Conservation (phyloP, 2,797 vertebrate species). For the Notolabrus celidotus region DNA sequence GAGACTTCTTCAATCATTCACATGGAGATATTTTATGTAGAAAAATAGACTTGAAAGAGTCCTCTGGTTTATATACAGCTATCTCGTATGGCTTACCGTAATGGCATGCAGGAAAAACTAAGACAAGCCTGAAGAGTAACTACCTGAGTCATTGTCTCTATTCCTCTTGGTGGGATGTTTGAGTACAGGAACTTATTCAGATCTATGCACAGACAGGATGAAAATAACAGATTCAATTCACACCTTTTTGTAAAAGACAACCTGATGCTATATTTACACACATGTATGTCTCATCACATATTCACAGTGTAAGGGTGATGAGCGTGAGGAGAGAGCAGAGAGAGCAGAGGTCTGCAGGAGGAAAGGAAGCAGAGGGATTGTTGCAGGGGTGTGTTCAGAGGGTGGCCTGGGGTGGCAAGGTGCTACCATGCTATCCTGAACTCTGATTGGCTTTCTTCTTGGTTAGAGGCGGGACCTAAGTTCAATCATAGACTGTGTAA, state of each 20-base stretch:
- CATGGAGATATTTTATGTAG: constrained; percentile 75
- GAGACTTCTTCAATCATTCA: constrained; percentile 60
- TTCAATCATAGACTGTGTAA: neutral
- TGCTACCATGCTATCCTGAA: neutral
- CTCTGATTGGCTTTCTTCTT: neutral
- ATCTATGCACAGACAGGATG: constrained; percentile 56
- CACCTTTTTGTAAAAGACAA: constrained; percentile 53
- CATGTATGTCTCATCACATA: constrained; percentile 60
- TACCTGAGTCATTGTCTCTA: constrained; percentile 86
- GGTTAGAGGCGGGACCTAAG: neutral
- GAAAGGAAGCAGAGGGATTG: constrained; percentile 47
- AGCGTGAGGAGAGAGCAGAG: constrained; percentile 49
- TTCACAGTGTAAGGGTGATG: constrained; percentile 78
- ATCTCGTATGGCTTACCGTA: constrained; percentile 86
- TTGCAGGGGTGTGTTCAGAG: neutral
- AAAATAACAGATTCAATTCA: constrained; percentile 52
- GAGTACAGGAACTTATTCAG: constrained; percentile 64
- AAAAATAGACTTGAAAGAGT: constrained; percentile 87
- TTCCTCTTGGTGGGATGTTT: constrained; percentile 59
- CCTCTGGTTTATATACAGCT: constrained; percentile 81
- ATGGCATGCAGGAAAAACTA: constrained; percentile 85
- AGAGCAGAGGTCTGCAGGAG: constrained; percentile 44
- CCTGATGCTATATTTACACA: constrained; percentile 48
- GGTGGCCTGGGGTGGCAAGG: neutral
- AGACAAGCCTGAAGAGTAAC: constrained; percentile 84